Base-by-base conservation (phyloP, 2,888 invertebrate genomes). In the Ophion ellenae region DNA sequence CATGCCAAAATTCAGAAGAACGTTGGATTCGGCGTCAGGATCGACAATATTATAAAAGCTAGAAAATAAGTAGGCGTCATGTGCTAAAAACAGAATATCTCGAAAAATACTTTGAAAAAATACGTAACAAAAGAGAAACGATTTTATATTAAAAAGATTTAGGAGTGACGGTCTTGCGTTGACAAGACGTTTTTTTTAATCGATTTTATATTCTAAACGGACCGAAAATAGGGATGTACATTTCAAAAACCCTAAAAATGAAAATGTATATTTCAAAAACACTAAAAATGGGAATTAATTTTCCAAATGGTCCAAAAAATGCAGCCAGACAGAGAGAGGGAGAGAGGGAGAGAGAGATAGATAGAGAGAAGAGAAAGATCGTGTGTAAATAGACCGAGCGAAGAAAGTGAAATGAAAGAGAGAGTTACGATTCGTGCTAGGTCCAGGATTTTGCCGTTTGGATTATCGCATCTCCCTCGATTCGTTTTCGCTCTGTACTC, bases 321-420 rank as follows among this genome's bases (percentile, higher is more conserved):
- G 20, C 40, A 71, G 63, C n/a, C 11, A 45, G 24, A 45, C 20
- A 57, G 32, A 64, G 61, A 40, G 61, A 70, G 36, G 69, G 36
- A 61, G 53, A 24, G 61, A 40, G 61, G 64, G 36, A 69, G 36
- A 61, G 53, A 24, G 36, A 63, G 17, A 63, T 53, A 63, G 36
- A 63, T 20, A 63, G 36, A 76, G n/a, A 82, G 36, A 75, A 67
- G 40, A 67, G 59, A 70, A 61, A 59, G 74, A 81, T 9, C 45
- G 24, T 69, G 66, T 76, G 32, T 20, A 66, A 20, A 66, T 5
- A 66, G 28, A 40, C 4, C 7, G 24, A 40, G 61, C 5, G 5
- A 40, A 69, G 78, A 59, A 67, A 78, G 69, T 59, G 70, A 53
- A 36, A 40, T 14, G 67, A 75, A 64, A 28, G 47, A 63, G 47